These are phyloP conservation scores for Eleginops maclovinus DNA, from an alignment of 2,113 vertebrate genomes.

Conservation along the genomic window DNA sequence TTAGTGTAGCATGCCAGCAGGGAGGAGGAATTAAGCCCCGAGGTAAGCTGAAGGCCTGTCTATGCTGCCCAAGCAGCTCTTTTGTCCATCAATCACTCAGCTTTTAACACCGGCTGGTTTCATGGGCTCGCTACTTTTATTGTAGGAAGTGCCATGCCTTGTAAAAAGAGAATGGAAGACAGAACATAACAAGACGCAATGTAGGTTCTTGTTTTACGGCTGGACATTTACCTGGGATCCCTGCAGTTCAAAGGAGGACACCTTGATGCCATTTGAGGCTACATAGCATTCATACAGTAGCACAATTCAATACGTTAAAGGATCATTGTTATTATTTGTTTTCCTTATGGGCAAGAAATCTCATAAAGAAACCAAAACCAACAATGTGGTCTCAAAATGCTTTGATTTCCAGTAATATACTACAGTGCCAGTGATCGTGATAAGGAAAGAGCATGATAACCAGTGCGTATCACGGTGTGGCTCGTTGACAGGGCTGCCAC, in stretches of 20 bases:
- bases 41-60: slow-evolving; percentile 65
- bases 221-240: slow-evolving; percentile 43
- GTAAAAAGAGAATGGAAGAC: slow-evolving; percentile 34
- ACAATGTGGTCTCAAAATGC: neutral
- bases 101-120: slow-evolving; percentile 53
- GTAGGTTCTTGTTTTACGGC: slow-evolving; percentile 46
- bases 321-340: slow-evolving; percentile 2
- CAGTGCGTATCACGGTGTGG: neutral
- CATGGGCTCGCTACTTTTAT: slow-evolving; percentile 43
- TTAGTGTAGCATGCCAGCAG: slow-evolving; percentile 61
- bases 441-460: neutral
- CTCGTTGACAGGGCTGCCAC: neutral
- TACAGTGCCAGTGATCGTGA: neutral
- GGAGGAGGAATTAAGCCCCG: slow-evolving; percentile 64
- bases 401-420: neutral
- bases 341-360: neutral
- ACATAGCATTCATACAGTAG: slow-evolving; percentile 15
- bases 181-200: slow-evolving; percentile 32
- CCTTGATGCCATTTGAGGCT: slow-evolving; percentile 21
- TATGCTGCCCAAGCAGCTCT: slow-evolving; percentile 57
- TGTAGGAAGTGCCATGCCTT: slow-evolving; percentile 38
- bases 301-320: neutral
- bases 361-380: neutral
- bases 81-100: slow-evolving; percentile 70
- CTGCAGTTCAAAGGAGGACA: slow-evolving; percentile 17